These are phyloP conservation scores for Verasper variegatus DNA, from an alignment of 2,113 vertebrate genomes.

Conservation along the genomic window DNA sequence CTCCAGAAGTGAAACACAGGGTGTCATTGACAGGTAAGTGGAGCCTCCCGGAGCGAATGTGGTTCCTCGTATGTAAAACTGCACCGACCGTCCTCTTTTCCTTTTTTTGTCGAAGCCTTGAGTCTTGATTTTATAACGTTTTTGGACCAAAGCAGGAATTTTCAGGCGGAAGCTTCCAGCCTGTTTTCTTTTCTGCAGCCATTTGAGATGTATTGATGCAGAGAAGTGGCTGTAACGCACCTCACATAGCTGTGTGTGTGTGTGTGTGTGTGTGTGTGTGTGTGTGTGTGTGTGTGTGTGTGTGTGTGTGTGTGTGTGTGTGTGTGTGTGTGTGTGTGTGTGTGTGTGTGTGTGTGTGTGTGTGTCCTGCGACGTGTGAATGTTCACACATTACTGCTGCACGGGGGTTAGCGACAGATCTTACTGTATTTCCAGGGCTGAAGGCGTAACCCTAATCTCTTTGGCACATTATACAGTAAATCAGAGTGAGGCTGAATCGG, in stretches of 20 bases:
- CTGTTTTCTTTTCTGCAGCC: neutral
- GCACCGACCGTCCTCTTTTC: neutral
- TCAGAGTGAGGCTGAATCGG: slow-evolving; percentile 48
- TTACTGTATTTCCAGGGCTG: slow-evolving; percentile 65
- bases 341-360: too few species aligned
- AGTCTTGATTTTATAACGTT: neutral
- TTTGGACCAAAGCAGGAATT: slow-evolving; percentile 9
- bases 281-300: too few species aligned
- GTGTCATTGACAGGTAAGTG: slow-evolving; percentile 68
- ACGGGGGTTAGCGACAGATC: slow-evolving; percentile 54
- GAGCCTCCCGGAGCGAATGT: neutral
- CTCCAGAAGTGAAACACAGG: slow-evolving; percentile 63
- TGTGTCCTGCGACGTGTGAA: slow-evolving; percentile 19
- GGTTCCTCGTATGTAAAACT: neutral
- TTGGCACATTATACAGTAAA: slow-evolving; percentile 62
- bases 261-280: neutral
- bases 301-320: too few species aligned
- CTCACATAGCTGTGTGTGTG: neutral
- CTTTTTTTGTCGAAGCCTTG: neutral
- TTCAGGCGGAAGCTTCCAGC: neutral
- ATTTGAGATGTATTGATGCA: slow-evolving; percentile 13
- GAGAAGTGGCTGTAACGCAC: neutral
- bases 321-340: too few species aligned
- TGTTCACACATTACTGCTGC: slow-evolving; percentile 37
- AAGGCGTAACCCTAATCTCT: slow-evolving; percentile 68